Conservation (phyloP, 2,888 invertebrate genomes). For the Hypena proboscidalis region DNA sequence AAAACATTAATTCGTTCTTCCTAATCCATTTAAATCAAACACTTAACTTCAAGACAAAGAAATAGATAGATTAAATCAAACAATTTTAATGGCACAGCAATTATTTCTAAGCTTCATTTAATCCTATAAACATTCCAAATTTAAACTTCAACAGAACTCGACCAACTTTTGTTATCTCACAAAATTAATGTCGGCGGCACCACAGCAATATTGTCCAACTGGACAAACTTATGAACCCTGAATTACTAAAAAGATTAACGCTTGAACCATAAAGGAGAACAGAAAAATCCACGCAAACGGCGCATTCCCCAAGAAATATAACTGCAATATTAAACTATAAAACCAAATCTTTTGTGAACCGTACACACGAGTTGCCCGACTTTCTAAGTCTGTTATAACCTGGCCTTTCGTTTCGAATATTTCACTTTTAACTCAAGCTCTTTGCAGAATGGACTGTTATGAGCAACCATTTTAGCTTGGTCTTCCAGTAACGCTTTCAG, state of each 20-base stretch:
- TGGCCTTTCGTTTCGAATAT: conserved; percentile 18
- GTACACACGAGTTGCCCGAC: conserved; percentile 28
- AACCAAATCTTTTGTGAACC: conserved; percentile 52
- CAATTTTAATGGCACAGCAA: conserved; percentile 5
- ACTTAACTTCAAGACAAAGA: conserved; percentile 4
- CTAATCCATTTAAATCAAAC: not conserved
- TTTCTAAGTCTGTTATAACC: conserved; percentile 29
- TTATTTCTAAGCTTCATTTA: conserved; percentile 8
- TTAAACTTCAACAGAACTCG: conserved; percentile 1
- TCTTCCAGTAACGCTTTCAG: conserved; percentile 9
- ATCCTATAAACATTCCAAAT: conserved; percentile 15
- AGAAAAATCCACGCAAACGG: conserved; percentile 51
- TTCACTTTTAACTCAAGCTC: conserved; percentile 24
- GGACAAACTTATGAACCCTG: conserved; percentile 34
- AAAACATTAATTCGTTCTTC: not conserved
- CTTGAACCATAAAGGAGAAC: conserved; percentile 42
- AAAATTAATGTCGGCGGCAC: conserved; percentile 20
- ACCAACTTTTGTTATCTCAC: conserved; percentile 30
- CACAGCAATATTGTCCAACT: conserved; percentile 31
- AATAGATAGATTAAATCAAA: conserved; percentile 1
- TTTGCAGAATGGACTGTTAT: conserved; percentile 23
- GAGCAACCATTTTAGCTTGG: conserved; percentile 28
- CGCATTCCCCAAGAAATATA: conserved; percentile 64
- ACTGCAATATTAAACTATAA: conserved; percentile 61
- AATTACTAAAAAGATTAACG: conserved; percentile 48